phyloP scores from a whole-genome alignment of 2,888 invertebrate genomes.

The Apantesis nais region DNA sequence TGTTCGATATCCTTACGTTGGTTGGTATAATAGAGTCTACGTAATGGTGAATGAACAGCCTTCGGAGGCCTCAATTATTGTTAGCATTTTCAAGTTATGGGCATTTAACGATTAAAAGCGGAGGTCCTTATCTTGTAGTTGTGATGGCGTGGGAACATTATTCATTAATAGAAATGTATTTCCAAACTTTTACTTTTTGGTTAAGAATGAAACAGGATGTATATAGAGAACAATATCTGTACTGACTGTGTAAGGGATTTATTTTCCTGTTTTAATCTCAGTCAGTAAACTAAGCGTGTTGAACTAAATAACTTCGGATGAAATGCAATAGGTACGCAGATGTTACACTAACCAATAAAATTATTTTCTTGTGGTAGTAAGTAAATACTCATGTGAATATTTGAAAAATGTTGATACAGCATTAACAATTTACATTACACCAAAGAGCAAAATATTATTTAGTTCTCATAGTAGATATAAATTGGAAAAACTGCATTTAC shows the following conservation, averaged over 20 bases:
- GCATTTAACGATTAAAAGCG: slow-evolving; percentile 55
- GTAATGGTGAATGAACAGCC: slow-evolving; percentile 75
- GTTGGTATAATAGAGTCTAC: slow-evolving; percentile 73
- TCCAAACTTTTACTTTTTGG: slow-evolving; percentile 15
- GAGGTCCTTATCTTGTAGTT: slow-evolving; percentile 53
- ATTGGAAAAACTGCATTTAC: neutral
- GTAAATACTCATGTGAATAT: neutral
- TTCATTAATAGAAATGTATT: slow-evolving; percentile 25
- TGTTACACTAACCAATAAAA: neutral
- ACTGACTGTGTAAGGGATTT: slow-evolving; percentile 25
- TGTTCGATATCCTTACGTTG: slow-evolving; percentile 78
- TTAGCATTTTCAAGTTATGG: slow-evolving; percentile 59
- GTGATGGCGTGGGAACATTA: slow-evolving; percentile 64
- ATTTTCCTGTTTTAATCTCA: slow-evolving; percentile 58
- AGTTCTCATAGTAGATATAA: neutral
- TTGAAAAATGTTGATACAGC: neutral
- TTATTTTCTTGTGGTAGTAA: neutral
- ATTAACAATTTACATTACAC: neutral
- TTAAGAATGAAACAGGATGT: neutral
- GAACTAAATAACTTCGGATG: slow-evolving; percentile 29
- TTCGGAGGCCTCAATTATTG: slow-evolving; percentile 70
- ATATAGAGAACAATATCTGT: neutral
- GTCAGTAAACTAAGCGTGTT: slow-evolving; percentile 22
- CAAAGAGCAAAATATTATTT: neutral
- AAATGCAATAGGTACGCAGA: neutral